Percentiles rank a stretch among this genome's conserved stretches.
phyloP scores from a whole-genome alignment of 2,888 invertebrate genomes.

The Caenorhabditis macrosperma region DNA sequence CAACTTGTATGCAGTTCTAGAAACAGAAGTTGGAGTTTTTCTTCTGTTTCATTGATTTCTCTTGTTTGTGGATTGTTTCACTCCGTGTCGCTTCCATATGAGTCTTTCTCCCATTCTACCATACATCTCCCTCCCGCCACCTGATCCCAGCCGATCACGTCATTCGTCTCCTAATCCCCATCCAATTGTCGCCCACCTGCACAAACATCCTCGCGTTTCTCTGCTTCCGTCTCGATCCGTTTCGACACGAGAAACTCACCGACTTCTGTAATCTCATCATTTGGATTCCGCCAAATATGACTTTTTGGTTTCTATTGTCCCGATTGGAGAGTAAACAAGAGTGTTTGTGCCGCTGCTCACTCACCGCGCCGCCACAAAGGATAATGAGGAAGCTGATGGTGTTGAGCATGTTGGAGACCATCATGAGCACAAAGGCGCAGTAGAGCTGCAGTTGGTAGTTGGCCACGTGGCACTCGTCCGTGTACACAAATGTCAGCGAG shows the following conservation, averaged over 20 bases:
- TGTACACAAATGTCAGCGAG: slow-evolving; percentile 9
- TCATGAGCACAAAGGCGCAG: slow-evolving; percentile 46
- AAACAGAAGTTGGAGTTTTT: no score
- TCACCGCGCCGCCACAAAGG: slow-evolving; percentile 45
- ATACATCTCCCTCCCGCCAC: neutral
- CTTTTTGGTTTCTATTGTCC: neutral
- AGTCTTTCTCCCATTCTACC: neutral
- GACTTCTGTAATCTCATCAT: slow-evolving; percentile 36
- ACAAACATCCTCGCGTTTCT: slow-evolving; percentile 53
- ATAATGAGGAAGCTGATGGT: slow-evolving; percentile 38
- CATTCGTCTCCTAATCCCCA: neutral
- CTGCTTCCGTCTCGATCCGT: slow-evolving; percentile 37
- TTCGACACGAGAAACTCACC: slow-evolving; percentile 40
- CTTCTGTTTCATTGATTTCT: no score
- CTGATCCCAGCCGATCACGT: neutral
- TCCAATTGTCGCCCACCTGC: slow-evolving; percentile 32
- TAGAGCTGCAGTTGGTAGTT: slow-evolving; percentile 47
- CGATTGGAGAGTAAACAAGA: neutral
- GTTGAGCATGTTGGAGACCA: slow-evolving; percentile 47
- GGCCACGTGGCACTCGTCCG: slow-evolving; percentile 40
- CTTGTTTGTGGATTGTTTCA: no score
- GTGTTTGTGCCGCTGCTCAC: slow-evolving; percentile 8
- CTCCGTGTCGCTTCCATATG: no score
- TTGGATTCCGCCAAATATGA: neutral
- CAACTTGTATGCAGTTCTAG: no score